These are phyloP conservation scores for Elmis aenea DNA, from an alignment of 2,888 invertebrate species.

Conservation along the genomic window DNA sequence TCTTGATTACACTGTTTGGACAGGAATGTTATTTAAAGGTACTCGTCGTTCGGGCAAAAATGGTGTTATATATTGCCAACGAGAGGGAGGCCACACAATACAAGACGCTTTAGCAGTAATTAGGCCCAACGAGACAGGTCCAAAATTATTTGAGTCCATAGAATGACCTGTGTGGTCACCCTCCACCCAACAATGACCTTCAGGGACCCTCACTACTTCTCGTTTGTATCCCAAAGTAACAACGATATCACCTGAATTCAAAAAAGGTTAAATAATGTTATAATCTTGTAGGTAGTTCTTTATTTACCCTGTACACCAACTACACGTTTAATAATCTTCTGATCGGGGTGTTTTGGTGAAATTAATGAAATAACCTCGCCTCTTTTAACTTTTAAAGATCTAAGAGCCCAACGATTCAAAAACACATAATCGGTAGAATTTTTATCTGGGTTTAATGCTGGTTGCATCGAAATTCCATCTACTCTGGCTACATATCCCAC, in stretches of 20 bases:
- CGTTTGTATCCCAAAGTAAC: constrained; percentile 71
- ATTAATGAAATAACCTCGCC: constrained; percentile 85
- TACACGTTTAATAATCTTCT: constrained; percentile 86
- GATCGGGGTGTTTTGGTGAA: constrained; percentile 82
- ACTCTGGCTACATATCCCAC: constrained; percentile 88
- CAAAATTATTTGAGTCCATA: constrained; percentile 91
- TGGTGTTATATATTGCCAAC: constrained; percentile 73
- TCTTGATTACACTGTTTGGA: not conserved
- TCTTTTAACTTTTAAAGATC: constrained; percentile 64
- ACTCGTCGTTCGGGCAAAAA: constrained; percentile 57
- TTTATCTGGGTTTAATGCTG: constrained; percentile 72
- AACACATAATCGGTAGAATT: constrained; percentile 73
- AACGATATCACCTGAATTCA: constrained; percentile 71
- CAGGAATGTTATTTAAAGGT: constrained; percentile 46
- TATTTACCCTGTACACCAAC: constrained; percentile 66
- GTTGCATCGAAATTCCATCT: constrained; percentile 93
- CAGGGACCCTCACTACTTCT: constrained; percentile 70
- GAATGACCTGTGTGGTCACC: constrained; percentile 89
- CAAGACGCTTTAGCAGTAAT: constrained; percentile 83
- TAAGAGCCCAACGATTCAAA: constrained; percentile 75
- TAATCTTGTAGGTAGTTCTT: not conserved
- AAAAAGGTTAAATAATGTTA: too few species aligned
- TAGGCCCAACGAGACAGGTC: constrained; percentile 84
- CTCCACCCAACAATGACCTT: constrained; percentile 96
- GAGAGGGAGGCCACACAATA: constrained; percentile 90